phyloP scores from a whole-genome alignment of 2,888 invertebrate genomes.

The Apantesis nais region DNA sequence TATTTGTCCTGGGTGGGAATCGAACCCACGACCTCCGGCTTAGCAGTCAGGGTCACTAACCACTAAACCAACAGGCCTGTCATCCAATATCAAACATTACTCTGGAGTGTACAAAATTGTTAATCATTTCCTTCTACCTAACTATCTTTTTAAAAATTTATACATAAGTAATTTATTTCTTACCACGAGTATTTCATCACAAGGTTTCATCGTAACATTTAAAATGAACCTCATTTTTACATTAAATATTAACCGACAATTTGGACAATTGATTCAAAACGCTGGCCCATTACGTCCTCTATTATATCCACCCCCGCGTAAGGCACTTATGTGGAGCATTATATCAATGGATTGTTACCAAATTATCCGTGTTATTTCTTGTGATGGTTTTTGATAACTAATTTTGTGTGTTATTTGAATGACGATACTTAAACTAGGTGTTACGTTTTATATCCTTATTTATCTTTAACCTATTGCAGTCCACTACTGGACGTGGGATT shows the following conservation, averaged over 20 bases:
- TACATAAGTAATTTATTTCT: neutral
- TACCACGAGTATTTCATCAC: neutral
- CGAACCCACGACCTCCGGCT: too few relatives aligned
- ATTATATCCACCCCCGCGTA: neutral
- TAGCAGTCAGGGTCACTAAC: too few relatives aligned
- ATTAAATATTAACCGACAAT: neutral
- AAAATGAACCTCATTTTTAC: neutral
- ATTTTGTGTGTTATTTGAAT: neutral
- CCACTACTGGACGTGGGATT: too few relatives aligned
- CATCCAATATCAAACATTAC: too few relatives aligned
- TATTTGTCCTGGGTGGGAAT: too few relatives aligned
- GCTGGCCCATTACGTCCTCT: neutral
- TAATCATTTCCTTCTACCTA: too few relatives aligned
- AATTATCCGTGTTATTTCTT: neutral
- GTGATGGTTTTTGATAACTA: neutral
- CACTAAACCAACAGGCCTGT: too few relatives aligned
- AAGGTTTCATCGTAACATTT: neutral
- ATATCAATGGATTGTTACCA: neutral
- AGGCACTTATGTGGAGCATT: neutral
- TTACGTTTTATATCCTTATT: neutral
- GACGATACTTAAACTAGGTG: neutral
- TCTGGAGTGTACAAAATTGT: too few relatives aligned
- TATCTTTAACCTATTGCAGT: too few relatives aligned
- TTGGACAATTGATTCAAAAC: neutral
- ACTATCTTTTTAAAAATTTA: neutral